Evolutionary conservation across 2,888 invertebrate species (phyloP), one percentile per base, ranked within the genome.

Genomic region (Malacosoma neustria): DNA sequence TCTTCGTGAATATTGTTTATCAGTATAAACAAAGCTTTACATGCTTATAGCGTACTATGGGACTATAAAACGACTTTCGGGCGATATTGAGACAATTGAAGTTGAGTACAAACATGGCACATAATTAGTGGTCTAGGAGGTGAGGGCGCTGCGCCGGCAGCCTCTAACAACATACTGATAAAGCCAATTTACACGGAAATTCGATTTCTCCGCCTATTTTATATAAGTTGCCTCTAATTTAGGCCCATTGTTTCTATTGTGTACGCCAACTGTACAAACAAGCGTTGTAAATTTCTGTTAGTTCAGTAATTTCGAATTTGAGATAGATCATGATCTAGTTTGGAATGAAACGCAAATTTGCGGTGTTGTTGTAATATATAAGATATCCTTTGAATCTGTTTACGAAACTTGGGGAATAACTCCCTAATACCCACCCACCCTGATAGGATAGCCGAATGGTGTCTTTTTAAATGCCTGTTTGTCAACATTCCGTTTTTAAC

Each of bases 141-240:
- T 46, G 45, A 40, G 38, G 43, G 40, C 29, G 11, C 33, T 36
- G 14, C 41, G 39, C 42, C 41, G 39, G 38, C 44, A 53, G 49
- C 43, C 47, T 46, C 49, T 59, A 65, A 65, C 67, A 71, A 65
- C 58, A 66, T 58, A 60, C 58, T 62, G 63, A 66, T 66, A 67
- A 66, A 67, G 59, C 58, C 64, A 69, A 74, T 74, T 70, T 61
- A 57, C 50, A 49, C 48, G 45, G 44, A 54, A 48, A 62, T 68
- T 68, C 62, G 65, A 67, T 71, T 62, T 44, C 56, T 50, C 50
- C 46, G 49, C 49, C 58, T 63, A 66, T 69, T 67, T 69, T 70
- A 67, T 69, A 72, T 69, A 62, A 63, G 61, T 49, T 49, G 53
- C 47, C 45, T 49, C 64, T 68, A 66, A 73, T 72, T 72, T 63